Percentiles rank a stretch among this genome's conserved stretches.
Conservation (phyloP, 1,140 invertebrate species). For the Hypsibius dujardini region DNA sequence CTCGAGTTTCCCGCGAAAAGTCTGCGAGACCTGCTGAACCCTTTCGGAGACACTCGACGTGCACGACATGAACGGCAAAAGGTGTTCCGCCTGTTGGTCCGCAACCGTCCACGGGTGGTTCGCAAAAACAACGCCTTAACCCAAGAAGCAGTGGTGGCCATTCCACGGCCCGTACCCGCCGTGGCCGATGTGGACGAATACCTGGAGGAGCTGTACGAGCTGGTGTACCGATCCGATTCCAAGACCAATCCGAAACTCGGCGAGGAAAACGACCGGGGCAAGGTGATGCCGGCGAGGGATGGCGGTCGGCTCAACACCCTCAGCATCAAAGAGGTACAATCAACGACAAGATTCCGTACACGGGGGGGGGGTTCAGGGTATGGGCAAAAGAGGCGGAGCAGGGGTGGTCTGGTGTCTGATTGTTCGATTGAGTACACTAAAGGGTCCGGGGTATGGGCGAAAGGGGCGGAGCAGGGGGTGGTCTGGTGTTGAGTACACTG, state of each 20-base stretch:
- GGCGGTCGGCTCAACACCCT: conserved; percentile 4
- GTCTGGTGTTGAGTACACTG: too few species aligned
- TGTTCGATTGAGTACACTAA: too few species aligned
- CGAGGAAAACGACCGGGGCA: neutral
- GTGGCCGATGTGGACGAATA: conserved; percentile 4
- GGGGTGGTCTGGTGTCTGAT: too few species aligned
- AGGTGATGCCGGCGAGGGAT: neutral
- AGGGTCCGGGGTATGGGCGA: too few species aligned
- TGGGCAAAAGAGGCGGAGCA: too few species aligned
- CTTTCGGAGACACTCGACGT: neutral
- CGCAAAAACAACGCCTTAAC: neutral
- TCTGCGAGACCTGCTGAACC: neutral
- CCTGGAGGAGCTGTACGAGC: neutral
- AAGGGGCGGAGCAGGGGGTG: too few species aligned
- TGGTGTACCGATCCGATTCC: neutral
- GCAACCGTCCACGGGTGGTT: neutral
- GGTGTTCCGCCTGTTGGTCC: neutral
- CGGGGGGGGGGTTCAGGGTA: too few species aligned
- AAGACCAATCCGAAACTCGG: neutral
- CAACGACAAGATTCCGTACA: too few species aligned
- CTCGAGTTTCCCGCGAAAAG: neutral
- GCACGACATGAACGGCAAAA: neutral
- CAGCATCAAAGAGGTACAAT: neutral
- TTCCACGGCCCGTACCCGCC: neutral
- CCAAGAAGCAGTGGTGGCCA: too few species aligned